Conservation (phyloP, 2,797 vertebrate species). For the Falco cherrug region DNA sequence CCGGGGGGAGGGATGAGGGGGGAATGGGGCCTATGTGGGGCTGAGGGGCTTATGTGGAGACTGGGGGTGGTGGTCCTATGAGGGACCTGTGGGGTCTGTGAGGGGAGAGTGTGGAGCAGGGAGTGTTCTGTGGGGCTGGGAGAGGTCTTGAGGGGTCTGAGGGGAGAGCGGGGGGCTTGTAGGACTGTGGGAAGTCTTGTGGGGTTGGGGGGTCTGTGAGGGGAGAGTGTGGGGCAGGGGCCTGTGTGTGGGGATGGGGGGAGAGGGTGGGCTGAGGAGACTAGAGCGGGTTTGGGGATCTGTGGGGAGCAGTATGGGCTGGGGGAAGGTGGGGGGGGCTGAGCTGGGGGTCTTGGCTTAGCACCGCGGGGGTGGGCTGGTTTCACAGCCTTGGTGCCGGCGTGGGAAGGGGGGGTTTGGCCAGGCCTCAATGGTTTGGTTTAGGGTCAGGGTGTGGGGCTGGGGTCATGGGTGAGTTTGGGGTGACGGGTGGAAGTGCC, state of each 20-base stretch:
- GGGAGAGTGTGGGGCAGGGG: too few relatives aligned
- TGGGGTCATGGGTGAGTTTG: background rate
- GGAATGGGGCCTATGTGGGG: too few relatives aligned
- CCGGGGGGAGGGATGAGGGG: background rate
- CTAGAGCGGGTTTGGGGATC: background rate
- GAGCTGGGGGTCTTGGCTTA: background rate
- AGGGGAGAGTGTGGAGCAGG: background rate
- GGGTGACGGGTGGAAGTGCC: background rate
- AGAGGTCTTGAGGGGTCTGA: background rate
- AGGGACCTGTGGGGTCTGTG: background rate
- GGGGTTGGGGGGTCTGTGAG: too few relatives aligned
- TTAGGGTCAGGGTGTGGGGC: background rate
- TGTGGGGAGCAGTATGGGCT: background rate
- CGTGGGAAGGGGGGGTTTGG: too few relatives aligned
- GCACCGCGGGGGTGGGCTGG: background rate
- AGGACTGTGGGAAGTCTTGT: too few relatives aligned
- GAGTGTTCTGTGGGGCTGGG: background rate
- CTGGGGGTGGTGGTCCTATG: background rate
- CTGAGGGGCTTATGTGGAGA: too few relatives aligned
- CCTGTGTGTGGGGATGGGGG: too few relatives aligned
- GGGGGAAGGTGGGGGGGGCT: background rate
- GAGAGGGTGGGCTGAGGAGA: too few relatives aligned
- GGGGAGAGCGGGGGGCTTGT: too few relatives aligned
- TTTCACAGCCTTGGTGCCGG: fast-evolving
- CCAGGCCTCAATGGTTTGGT: background rate